phyloP scores from a whole-genome alignment of 2,888 invertebrate species.

The Auanema sp. region DNA sequence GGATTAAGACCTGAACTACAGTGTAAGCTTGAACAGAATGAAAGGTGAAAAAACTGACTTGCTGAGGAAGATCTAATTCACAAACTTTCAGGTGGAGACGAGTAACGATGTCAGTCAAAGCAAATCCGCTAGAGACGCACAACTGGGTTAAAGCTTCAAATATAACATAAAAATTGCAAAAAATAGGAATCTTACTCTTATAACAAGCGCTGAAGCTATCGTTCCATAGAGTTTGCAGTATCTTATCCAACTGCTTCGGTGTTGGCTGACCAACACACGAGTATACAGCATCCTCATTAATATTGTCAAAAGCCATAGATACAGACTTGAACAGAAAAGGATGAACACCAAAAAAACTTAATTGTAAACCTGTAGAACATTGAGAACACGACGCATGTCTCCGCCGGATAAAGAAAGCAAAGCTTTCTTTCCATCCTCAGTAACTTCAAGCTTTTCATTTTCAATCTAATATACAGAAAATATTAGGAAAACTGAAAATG shows the following conservation, averaged over 20 bases:
- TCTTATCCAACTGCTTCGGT: constrained; percentile 82
- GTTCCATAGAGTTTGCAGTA: constrained; percentile 79
- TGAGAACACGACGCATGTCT: constrained; percentile 95
- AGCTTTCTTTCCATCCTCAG: constrained; percentile 86
- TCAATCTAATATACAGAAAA: constrained; percentile 83
- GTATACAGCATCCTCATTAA: constrained; percentile 88
- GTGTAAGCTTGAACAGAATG: constrained; percentile 83
- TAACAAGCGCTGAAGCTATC: constrained; percentile 51
- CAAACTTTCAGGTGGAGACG: constrained; percentile 81
- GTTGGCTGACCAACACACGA: constrained; percentile 95
- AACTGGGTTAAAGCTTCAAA: constrained; percentile 64
- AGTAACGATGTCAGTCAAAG: constrained; percentile 87
- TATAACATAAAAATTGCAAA: neutral
- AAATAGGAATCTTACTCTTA: constrained; percentile 31
- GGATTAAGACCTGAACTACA: constrained; percentile 72
- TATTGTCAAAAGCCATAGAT: constrained; percentile 84
- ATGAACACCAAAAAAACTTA: neutral
- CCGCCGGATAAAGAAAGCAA: constrained; percentile 86
- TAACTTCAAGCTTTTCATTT: constrained; percentile 60
- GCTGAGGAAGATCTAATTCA: constrained; percentile 70
- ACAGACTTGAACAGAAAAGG: constrained; percentile 73
- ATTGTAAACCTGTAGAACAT: constrained; percentile 78
- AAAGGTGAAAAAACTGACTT: constrained; percentile 70
- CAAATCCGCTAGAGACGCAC: constrained; percentile 85
- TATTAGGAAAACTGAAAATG: constrained; percentile 69